Evolutionary conservation across 2,797 vertebrate genomes (phyloP).

Genomic region (Eutrigla gurnardus): DNA sequence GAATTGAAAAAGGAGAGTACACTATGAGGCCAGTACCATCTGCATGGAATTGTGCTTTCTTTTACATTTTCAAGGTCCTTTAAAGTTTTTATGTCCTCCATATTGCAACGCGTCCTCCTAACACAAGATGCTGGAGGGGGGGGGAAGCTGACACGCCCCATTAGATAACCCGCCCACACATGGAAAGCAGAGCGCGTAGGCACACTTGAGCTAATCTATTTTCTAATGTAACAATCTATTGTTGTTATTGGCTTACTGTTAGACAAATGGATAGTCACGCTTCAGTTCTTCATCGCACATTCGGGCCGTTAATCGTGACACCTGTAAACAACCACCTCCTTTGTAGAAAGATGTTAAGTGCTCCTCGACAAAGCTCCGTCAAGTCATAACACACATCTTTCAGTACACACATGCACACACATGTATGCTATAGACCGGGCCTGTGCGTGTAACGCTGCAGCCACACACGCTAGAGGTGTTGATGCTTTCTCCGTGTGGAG

Average conservation of each 20-base stretch:
- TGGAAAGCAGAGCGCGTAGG: conserved; percentile 17
- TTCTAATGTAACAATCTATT: conserved; percentile 39
- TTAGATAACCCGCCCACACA: conserved; percentile 6
- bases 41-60: conserved; percentile 10
- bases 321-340: conserved; percentile 44
- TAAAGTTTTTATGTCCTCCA: conserved; percentile 22
- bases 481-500: conserved; percentile 37
- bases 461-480: conserved; percentile 22
- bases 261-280: conserved; percentile 29
- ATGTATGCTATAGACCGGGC: not conserved
- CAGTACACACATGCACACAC: not conserved
- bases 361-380: conserved; percentile 40
- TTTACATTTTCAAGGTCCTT: conserved; percentile 36
- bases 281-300: conserved; percentile 40
- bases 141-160: conserved; percentile 7
- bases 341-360: conserved; percentile 46
- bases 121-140: conserved; percentile 5
- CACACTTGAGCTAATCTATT: conserved; percentile 49
- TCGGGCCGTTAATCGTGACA: conserved; percentile 32
- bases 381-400: conserved; percentile 38
- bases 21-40: conserved; percentile 24
- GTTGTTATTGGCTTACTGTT: conserved; percentile 32
- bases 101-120: not conserved
- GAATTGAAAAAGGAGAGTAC: conserved; percentile 56
- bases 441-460: not conserved